Evolutionary conservation across 2,113 vertebrate genomes (phyloP), one percentile per base, ranked within the genome.

Genomic region (Cyphomyrus discorhynchus): DNA sequence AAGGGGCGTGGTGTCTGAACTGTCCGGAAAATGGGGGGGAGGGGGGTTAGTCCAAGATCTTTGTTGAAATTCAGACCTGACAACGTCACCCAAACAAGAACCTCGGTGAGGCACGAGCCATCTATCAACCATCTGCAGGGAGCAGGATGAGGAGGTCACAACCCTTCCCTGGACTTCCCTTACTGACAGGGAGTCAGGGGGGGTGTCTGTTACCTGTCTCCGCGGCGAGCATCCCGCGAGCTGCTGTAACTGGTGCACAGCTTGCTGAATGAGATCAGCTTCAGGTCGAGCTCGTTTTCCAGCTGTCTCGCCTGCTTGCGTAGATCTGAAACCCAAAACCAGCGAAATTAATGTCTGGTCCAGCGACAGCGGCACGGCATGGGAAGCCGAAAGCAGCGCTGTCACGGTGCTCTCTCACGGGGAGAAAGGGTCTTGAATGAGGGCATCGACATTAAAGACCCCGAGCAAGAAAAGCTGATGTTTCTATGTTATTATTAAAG

Each of bases 261-360:
- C 94, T 99, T 99, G 95, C 98, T 99, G 96, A 99, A 99, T 91
- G 98, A 99, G 56, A 99, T 98, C 92, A 99, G 94, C 92, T 99
- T 99, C 93, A 98, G 94, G 94, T 99, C 98, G 52, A 99, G 97
- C 93, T 99, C 98, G 86, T 98, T 99, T 94, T 99, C 98, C 95
- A 99, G 93, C 93, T 99, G 98, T 91, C 98, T 96, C 50, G 98
- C 98, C 95, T 99, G 98, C 94, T 99, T 99, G 92, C 98, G 94
- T 93, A 99, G 96, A 94, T 99, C 98, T 99, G 91, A n/a, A 31
- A 90, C 92, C 92, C 9, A 88, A 45, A 89, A 15, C 45, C 86
- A 58, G 10, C 89, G 2, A 3, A 83, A 21, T 52, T 31, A 89
- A 21, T 17, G 39, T 82, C 77, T 39, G 35, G 24, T 24, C 39